phyloP scores from a whole-genome alignment of 2,113 vertebrate genomes.

The Helogale parvula region DNA sequence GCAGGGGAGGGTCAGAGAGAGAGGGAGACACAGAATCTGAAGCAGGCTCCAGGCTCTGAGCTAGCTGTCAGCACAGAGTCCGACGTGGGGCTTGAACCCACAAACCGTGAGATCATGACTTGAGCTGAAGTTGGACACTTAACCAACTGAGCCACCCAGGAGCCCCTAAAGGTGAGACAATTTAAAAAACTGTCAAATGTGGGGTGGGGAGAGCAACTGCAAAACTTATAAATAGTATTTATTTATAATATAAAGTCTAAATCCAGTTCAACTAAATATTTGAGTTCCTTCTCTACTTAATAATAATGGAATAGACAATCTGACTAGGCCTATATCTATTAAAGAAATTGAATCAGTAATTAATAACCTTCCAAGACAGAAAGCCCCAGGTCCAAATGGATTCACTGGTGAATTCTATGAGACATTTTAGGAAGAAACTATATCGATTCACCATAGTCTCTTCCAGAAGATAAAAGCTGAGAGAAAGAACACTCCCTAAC shows the following conservation, averaged over 20 bases:
- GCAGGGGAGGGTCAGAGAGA: too few species aligned
- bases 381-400: neutral
- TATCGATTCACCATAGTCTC: neutral
- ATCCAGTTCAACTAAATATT: neutral
- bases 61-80: too few species aligned
- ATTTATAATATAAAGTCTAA: neutral
- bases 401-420: neutral
- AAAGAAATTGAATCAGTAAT: neutral
- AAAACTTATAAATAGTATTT: neutral
- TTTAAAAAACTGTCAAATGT: neutral
- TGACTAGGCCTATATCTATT: neutral
- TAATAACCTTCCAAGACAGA: neutral
- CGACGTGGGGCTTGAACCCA: too few species aligned
- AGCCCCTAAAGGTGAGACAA: neutral
- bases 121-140: too few species aligned
- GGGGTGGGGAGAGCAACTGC: neutral
- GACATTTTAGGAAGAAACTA: neutral
- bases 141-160: too few species aligned
- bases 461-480: neutral
- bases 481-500: neutral
- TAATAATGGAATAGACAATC: neutral
- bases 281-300: conserved; percentile 9
- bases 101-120: too few species aligned
- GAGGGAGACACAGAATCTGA: too few species aligned
- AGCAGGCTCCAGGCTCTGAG: too few species aligned